Evolutionary conservation across 2,888 invertebrate genomes (phyloP).

Genomic region (Chrysomela aeneicollis): DNA sequence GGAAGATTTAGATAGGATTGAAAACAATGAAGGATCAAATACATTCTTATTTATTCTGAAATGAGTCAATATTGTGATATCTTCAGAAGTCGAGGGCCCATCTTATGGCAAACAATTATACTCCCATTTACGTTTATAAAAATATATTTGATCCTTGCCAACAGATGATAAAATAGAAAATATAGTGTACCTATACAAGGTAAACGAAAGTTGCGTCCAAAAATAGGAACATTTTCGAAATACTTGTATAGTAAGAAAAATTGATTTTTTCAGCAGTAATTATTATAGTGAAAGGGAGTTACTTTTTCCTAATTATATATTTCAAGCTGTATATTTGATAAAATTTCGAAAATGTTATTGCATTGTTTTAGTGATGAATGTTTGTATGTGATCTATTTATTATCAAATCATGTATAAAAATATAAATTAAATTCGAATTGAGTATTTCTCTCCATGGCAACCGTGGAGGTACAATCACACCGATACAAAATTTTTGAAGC

Average conservation of each 20-base stretch:
- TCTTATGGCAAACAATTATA: no score
- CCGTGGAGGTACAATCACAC: no score
- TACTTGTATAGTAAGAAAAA: conserved; percentile 9
- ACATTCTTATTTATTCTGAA: neutral
- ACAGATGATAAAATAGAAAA: neutral
- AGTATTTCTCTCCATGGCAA: no score
- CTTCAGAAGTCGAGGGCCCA: no score
- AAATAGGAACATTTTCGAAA: neutral
- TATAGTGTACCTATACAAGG: conserved; percentile 1
- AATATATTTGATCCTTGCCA: neutral
- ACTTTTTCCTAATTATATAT: conserved; percentile 24
- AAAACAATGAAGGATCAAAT: neutral
- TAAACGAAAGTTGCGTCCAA: conserved; percentile 1
- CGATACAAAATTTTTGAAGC: no score
- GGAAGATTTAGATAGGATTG: neutral
- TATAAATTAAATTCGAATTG: conserved; percentile 48
- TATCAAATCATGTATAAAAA: conserved; percentile 48
- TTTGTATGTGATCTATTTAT: conserved; percentile 56
- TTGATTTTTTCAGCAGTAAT: conserved; percentile 13
- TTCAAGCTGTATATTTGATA: conserved; percentile 36
- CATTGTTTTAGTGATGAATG: conserved; percentile 50
- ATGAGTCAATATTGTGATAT: neutral
- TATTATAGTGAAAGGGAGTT: conserved; percentile 7
- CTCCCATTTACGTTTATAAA: no score
- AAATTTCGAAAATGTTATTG: conserved; percentile 45